Percentiles rank a stretch among this genome's conserved stretches.
These are phyloP conservation scores for Dendronephthya gigantea DNA, from an alignment of 64 coral and sea anemone species.

Conservation along the genomic window DNA sequence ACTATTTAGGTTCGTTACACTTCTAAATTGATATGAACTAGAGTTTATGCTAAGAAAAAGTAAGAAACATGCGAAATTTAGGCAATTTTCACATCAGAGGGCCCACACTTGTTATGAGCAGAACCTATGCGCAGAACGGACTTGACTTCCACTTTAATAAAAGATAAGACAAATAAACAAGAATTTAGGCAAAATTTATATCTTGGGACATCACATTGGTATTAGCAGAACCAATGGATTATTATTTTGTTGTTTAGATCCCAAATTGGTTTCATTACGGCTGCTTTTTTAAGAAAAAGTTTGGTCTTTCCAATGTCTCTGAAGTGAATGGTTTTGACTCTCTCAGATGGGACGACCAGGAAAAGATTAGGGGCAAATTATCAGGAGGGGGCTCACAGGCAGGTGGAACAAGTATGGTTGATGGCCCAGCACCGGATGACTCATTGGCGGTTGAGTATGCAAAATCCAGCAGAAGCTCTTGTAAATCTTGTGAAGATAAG, in stretches of 20 bases:
- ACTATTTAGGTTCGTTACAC: too few relatives aligned
- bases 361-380: neutral
- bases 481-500: conserved; percentile 76
- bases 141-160: too few relatives aligned
- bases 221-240: too few relatives aligned
- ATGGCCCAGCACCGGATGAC: conserved; percentile 14
- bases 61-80: too few relatives aligned
- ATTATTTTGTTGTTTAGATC: neutral
- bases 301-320: neutral
- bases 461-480: conserved; percentile 80
- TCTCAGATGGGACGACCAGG: neutral
- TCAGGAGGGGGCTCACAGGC: neutral
- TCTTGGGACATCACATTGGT: too few relatives aligned
- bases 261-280: neutral
- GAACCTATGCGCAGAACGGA: too few relatives aligned
- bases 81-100: too few relatives aligned
- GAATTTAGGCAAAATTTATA: too few relatives aligned
- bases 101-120: too few relatives aligned
- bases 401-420: neutral
- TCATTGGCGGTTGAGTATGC: conserved; percentile 70
- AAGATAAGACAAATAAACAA: too few relatives aligned
- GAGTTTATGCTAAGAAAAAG: too few relatives aligned
- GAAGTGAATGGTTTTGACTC: neutral
- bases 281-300: neutral
- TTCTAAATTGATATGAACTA: too few relatives aligned